Evolutionary conservation across 2,888 invertebrate species (phyloP), one percentile per base, ranked within the genome.

Genomic region (Cabera pusaria): DNA sequence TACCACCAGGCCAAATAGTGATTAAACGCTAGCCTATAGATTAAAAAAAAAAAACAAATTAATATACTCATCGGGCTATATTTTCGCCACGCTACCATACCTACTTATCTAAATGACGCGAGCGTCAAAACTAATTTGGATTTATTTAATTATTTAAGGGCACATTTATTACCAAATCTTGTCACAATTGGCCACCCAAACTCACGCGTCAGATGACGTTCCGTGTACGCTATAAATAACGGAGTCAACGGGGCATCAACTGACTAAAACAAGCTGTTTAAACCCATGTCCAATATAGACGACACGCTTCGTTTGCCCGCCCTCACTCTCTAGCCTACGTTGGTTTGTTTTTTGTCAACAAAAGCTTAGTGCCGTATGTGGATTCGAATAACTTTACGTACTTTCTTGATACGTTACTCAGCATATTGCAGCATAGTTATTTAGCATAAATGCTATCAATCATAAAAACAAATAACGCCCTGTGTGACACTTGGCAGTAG

Each of bases 181-280:
- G 24, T 34, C 20, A 34, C 23, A 26, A 28, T 33, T 23, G 31
- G 26, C 41, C 35, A 35, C 35, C 41, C 35, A 42, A 18, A 25
- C 18, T 10, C 9, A 24, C 14, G 6, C 31, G 26, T 28, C 35
- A 28, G 49, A 53, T 57, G 61, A 59, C 58, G 57, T 58, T 56
- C 50, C 52, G 57, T 51, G 49, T 59, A 51, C 52, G 52, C 52
- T 74, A 73, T 74, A 75, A 77, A 79, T 79, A 79, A 65, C 60
- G 49, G 58, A 65, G 65, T 66, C 65, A 69, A 65, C 70, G 60
- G 60, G 61, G 64, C 74, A 67, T 72, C 61, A 60, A 68, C 65
- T 58, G 62, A 42, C 35, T 42, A 42, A 68, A 77, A 73, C 69
- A 69, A 68, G 65, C 64, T 55, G 59, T 63, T 56, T 50, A 52